phyloP scores from a whole-genome alignment of 2,888 invertebrate genomes.

The Mesodorylaimus sp. region DNA sequence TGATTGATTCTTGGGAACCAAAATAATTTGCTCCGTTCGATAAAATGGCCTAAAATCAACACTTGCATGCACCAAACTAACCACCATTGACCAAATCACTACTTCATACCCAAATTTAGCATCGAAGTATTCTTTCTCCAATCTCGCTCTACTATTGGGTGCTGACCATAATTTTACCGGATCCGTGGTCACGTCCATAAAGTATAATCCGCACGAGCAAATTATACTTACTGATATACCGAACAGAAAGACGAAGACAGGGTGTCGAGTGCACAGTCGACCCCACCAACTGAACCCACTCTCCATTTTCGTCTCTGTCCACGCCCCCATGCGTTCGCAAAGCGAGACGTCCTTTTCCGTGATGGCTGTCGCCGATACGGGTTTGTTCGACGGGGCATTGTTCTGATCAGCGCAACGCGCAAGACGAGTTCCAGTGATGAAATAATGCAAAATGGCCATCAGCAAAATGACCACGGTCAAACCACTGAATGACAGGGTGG shows the following conservation, averaged over 20 bases:
- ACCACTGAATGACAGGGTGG: constrained; percentile 16
- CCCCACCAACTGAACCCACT: constrained; percentile 22
- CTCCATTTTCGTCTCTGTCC: constrained; percentile 12
- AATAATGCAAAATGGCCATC: constrained; percentile 14
- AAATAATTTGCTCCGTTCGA: constrained; percentile 75
- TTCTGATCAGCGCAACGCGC: too few species aligned
- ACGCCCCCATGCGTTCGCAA: constrained; percentile 12
- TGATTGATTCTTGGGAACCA: constrained; percentile 38
- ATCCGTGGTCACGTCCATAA: constrained; percentile 63
- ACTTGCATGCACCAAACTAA: neutral
- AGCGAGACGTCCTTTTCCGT: constrained; percentile 6
- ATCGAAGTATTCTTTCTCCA: constrained; percentile 79
- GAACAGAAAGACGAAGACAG: constrained; percentile 52
- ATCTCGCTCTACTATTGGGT: constrained; percentile 59
- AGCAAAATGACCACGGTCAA: constrained; percentile 17
- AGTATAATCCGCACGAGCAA: constrained; percentile 53
- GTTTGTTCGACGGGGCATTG: neutral
- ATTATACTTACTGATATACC: constrained; percentile 49
- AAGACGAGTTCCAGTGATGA: too few species aligned
- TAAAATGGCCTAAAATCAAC: constrained; percentile 57
- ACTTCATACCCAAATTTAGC: constrained; percentile 48
- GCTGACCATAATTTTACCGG: constrained; percentile 95
- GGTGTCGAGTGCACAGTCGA: constrained; percentile 54
- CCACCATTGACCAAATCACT: neutral
- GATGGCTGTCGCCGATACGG: neutral